Base-by-base conservation (phyloP, 35 echinoderm and acorn worm species). In the Ophiothrix spiculata region DNA sequence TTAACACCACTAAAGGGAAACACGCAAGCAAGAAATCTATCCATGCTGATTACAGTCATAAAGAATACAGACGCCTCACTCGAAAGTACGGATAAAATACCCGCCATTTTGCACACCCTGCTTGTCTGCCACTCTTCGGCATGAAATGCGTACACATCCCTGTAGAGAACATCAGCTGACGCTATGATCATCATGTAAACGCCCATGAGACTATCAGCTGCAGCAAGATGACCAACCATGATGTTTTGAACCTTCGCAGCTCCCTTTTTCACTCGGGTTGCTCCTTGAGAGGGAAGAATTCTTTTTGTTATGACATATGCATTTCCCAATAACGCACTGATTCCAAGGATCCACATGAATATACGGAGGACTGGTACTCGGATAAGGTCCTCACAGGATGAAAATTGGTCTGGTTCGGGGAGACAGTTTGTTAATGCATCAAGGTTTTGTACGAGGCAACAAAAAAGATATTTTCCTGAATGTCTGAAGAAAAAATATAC, bases 371-470 rank as follows among this genome's bases (percentile, higher is more conserved):
- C 31, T 17, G 25, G 29, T 3, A 38, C 85, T 4, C 73, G 32
- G 76, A 91, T 80, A 35, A 91, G 83, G 36, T 91, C 89, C 46
- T 91, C 76, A 36, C 89, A 91, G 32, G 89, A 91, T 16, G 89
- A 91, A 33, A 91, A 91, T 33, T 84, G 82, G 42, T 91, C 89
- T 35, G 21, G 17, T 36, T 36, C 39, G 39, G 82, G 40, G 36
- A 60, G 35, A 33, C 74, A 78, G 21, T 75, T 42, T 14, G 29
- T 32, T 6, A 36, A 16, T 13, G 74, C 56, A 23, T 23, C 35
- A 11, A 86, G 49, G 1, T 37, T 75, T 15, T 28, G 60, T 6
- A 69, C 74, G 28, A 90, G 39, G 36, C 88, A 90, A 32, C 88
- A 90, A 29, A 90, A 77, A 16, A 84, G 40, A 28, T 84, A 90